Conservation (phyloP, 2,113 vertebrate species). For the Dromaius novaehollandiae region DNA sequence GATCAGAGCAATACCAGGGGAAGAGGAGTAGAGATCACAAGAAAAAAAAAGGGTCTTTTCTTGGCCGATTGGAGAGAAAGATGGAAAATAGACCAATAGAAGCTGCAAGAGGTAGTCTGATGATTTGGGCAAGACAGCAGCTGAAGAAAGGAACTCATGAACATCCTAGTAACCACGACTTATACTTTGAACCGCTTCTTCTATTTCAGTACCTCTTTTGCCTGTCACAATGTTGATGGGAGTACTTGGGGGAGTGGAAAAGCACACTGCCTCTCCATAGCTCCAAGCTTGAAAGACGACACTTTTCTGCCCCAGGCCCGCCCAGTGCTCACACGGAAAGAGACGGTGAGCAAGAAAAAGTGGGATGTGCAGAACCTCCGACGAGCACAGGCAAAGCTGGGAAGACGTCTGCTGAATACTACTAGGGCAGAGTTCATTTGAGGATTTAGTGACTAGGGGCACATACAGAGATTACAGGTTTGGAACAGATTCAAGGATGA, state of each 20-base stretch:
- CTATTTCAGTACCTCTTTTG: neutral
- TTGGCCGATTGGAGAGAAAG: slow-evolving; percentile 26
- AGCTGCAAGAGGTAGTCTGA: neutral
- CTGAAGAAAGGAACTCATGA: slow-evolving; percentile 1
- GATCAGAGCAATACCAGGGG: slow-evolving; percentile 50
- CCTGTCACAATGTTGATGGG: neutral
- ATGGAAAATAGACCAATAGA: slow-evolving; percentile 18
- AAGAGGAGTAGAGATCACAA: slow-evolving; percentile 29
- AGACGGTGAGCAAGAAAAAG: neutral
- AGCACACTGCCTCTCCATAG: neutral
- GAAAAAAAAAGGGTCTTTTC: neutral
- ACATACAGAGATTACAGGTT: neutral
- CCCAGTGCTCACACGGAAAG: neutral
- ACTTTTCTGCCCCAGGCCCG: neutral
- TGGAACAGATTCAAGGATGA: neutral
- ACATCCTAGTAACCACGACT: neutral
- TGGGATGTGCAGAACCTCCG: neutral
- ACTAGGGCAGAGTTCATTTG: neutral
- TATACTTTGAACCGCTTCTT: neutral
- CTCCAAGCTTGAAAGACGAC: neutral
- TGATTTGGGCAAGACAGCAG: neutral
- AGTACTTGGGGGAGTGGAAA: neutral
- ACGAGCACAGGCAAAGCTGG: neutral
- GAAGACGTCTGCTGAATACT: neutral
- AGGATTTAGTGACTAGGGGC: neutral